phyloP scores from a whole-genome alignment of 1,140 invertebrate genomes.

The Listronotus bonariensis region DNA sequence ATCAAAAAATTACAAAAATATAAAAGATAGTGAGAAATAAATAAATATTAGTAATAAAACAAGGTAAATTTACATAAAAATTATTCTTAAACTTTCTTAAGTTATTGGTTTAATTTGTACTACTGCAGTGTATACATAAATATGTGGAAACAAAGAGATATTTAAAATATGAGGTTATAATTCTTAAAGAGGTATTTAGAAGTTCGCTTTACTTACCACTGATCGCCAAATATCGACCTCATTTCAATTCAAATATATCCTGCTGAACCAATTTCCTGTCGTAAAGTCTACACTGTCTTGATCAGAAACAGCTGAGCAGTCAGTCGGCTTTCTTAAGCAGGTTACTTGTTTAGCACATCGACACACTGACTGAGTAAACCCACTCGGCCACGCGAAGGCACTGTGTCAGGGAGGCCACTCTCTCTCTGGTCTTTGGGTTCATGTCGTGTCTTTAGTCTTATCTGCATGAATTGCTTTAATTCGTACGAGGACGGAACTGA shows the following conservation, averaged over 20 bases:
- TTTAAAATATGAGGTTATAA: too few species aligned
- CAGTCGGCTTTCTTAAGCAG: slow-evolving; percentile 20
- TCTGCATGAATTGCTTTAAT: slow-evolving; percentile 12
- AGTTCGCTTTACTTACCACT: slow-evolving; percentile 8
- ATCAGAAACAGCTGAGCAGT: slow-evolving; percentile 18
- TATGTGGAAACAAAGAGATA: too few species aligned
- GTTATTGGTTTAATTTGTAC: too few species aligned
- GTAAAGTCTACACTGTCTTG: background rate
- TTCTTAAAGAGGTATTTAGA: background rate
- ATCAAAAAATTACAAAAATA: too few species aligned
- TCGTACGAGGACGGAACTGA: slow-evolving; percentile 2
- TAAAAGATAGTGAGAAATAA: too few species aligned
- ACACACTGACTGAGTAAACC: slow-evolving; percentile 52
- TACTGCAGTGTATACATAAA: too few species aligned
- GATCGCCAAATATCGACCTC: background rate
- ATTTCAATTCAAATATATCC: slow-evolving; percentile 11
- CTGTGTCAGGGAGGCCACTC: slow-evolving; percentile 33
- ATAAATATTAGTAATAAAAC: too few species aligned
- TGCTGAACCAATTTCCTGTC: slow-evolving; percentile 20
- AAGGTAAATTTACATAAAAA: too few species aligned
- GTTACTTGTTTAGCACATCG: slow-evolving; percentile 39
- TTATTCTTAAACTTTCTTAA: too few species aligned
- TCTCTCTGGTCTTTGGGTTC: slow-evolving; percentile 20
- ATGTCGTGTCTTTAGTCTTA: slow-evolving; percentile 23
- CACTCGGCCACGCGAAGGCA: slow-evolving; percentile 16